Conservation (phyloP, 2,113 vertebrate genomes). For the Oplegnathus fasciatus region DNA sequence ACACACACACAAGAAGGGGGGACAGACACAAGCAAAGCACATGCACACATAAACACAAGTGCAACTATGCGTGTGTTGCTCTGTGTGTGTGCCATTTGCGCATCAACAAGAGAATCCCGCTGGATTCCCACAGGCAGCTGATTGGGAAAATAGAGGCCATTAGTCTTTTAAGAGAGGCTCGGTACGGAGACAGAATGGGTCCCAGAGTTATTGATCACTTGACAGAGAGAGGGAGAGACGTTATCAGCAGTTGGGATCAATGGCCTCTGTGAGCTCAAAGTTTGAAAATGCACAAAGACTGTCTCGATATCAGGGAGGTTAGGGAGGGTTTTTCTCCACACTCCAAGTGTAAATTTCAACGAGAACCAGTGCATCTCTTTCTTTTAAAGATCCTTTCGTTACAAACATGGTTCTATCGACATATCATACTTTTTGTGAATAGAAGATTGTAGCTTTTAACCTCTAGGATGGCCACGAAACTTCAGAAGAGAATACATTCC, state of each 20-base stretch:
- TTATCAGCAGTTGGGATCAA: conserved; percentile 65
- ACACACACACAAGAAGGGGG: conserved; percentile 31
- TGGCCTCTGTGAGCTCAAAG: conserved; percentile 41
- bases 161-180: conserved; percentile 57
- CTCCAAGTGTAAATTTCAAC: background rate
- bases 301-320: conserved; percentile 11
- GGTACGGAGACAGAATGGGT: conserved; percentile 46
- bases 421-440: background rate
- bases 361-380: background rate
- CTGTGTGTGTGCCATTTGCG: conserved; percentile 6
- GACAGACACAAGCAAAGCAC: conserved; percentile 18
- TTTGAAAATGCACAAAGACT: conserved; percentile 50
- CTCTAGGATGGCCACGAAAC: background rate
- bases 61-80: conserved; percentile 22
- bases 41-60: conserved; percentile 16
- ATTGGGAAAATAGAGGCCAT: conserved; percentile 63
- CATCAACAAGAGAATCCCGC: conserved; percentile 27
- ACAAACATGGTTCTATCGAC: background rate
- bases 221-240: conserved; percentile 44
- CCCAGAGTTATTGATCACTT: conserved; percentile 68
- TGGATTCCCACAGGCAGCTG: conserved; percentile 54
- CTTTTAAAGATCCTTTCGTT: background rate
- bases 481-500: background rate
- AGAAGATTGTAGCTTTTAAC: background rate
- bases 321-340: conserved; percentile 3